A percentile compares a stretch with the other conserved stretches of the same genome.
Conservation (phyloP, 2,113 vertebrate species). For the Neolamprologus longior region DNA sequence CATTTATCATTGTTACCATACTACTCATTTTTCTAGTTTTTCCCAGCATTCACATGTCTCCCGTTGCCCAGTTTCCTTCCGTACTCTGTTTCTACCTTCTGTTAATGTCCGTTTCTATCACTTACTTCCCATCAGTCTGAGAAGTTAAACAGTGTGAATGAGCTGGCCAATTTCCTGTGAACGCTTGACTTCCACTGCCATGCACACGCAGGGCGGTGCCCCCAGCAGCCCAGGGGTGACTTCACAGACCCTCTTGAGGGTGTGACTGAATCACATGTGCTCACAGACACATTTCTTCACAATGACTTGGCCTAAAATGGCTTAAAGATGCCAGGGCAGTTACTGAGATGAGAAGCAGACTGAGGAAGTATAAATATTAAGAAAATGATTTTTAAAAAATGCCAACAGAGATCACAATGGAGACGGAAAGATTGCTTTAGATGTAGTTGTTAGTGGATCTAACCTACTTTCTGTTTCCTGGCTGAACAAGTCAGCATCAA, state of each 20-base stretch:
- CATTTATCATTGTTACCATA: not conserved
- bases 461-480: constrained; percentile 62
- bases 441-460: constrained; percentile 14
- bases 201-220: constrained; percentile 32
- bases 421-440: not conserved
- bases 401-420: not conserved
- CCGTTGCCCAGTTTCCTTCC: not conserved
- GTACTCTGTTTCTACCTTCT: not conserved
- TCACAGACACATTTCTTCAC: constrained; percentile 27
- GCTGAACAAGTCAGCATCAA: constrained; percentile 51
- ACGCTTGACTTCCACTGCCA: constrained; percentile 9
- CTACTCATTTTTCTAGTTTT: not conserved
- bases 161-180: constrained; percentile 43
- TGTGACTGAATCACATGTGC: constrained; percentile 15
- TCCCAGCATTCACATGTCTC: not conserved
- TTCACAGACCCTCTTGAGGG: constrained; percentile 36
- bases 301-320: constrained; percentile 31
- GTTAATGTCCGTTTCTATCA: not conserved
- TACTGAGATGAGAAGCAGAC: not conserved
- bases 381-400: not conserved
- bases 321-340: not conserved
- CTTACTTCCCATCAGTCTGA: constrained; percentile 5
- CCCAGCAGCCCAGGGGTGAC: not conserved
- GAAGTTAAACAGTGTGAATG: constrained; percentile 6
- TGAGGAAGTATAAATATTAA: not conserved